Base-by-base conservation (phyloP, 2,888 invertebrate genomes). In the Pasiphila rectangulata region DNA sequence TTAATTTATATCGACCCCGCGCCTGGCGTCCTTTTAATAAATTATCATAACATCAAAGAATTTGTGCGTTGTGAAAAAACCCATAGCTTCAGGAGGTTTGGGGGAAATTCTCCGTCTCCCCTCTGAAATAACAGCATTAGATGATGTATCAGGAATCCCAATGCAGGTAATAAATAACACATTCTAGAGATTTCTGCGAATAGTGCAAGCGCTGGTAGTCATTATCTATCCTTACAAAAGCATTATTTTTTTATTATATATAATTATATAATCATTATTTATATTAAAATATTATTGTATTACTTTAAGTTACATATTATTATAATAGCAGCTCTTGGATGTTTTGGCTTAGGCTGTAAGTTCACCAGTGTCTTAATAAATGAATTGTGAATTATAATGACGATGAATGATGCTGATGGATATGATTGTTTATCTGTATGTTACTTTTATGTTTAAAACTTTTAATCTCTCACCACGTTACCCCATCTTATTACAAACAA, bases 21-120 rank as follows among this genome's bases (percentile, higher is more conserved):
- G 29, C 38, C 51, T 46, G 46, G 46, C 56, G 74, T 65, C 69
- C 72, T 75, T 75, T 79, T 77, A 75, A 76, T 73, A 77, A 70
- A 79, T 79, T 75, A 73, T 63, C 69, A 77, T 74, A 69, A 64
- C 65, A 68, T 69, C 69, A 71, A 69, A 60, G 50, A 54, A 60
- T 57, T 62, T 63, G 56, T 69, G 65, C 63, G 64, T 55, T 51
- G 45, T 50, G 36, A 51, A 56, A 63, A 60, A 58, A 6, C 13
- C 37, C 16, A 24, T 17, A 10, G 25, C 16, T 25, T 39, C 9
- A 17, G 17, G 32, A 5, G 17, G 10, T 32, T 9, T 10, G 17
- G 32, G 32, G 32, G 32, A 32, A 32, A 16, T 17, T 32, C 32
- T 17, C 13, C 36, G 25, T 49, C 19, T 43, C 45, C 36, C 27